These are phyloP conservation scores for Colletes collaris DNA, from an alignment of 2,888 invertebrate genomes.

Conservation along the genomic window DNA sequence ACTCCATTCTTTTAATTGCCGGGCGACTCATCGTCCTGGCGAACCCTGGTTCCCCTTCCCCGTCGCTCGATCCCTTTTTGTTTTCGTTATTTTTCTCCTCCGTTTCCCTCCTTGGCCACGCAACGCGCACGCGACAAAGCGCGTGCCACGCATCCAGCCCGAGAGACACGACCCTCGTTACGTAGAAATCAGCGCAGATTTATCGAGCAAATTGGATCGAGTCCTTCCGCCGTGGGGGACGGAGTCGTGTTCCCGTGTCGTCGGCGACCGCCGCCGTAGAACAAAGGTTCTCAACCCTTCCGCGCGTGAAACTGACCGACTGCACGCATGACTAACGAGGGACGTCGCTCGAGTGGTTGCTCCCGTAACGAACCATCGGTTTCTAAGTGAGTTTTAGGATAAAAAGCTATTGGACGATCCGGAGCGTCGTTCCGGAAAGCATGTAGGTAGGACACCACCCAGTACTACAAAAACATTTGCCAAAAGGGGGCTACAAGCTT, in stretches of 20 bases:
- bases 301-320: constrained; percentile 20
- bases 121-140: constrained; percentile 55
- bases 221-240: constrained; percentile 40
- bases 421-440: too few species aligned
- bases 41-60: not conserved
- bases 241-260: constrained; percentile 1
- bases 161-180: constrained; percentile 54
- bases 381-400: too few species aligned
- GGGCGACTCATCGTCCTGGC: constrained; percentile 25
- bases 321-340: constrained; percentile 4
- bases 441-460: too few species aligned
- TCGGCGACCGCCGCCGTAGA: constrained; percentile 6
- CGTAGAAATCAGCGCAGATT: constrained; percentile 63
- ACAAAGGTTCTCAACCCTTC: constrained; percentile 50
- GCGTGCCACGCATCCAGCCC: constrained; percentile 57
- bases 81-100: not conserved
- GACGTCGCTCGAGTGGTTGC: too few species aligned
- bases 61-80: not conserved
- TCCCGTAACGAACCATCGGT: too few species aligned
- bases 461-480: too few species aligned
- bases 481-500: too few species aligned
- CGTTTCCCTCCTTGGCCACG: constrained; percentile 4
- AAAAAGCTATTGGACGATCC: too few species aligned
- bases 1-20: constrained; percentile 58
- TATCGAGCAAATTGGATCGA: constrained; percentile 62